Evolutionary conservation across 2,797 vertebrate genomes (phyloP).

Genomic region (Acipenser transmontanus): DNA sequence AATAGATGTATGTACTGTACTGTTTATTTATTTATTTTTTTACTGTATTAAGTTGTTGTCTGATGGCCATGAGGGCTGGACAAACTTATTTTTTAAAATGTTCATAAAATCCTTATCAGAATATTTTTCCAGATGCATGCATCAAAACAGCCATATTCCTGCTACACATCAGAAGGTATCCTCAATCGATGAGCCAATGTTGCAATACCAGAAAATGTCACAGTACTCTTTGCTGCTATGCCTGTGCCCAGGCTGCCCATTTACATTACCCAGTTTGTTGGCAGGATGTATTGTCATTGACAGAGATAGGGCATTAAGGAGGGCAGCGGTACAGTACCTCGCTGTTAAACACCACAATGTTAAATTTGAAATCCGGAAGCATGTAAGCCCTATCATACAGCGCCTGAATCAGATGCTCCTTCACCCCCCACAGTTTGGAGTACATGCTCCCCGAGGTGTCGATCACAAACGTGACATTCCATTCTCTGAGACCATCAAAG

Average conservation of each 20-base stretch:
- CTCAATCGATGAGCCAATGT: background rate
- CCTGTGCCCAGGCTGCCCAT: too few species aligned
- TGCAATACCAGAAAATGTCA: background rate
- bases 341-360: conserved; percentile 11
- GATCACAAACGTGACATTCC: conserved; percentile 20
- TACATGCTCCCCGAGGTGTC: conserved; percentile 20
- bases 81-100: too few species aligned
- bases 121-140: too few species aligned
- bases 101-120: too few species aligned
- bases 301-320: background rate
- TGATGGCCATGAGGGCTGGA: too few species aligned
- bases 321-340: conserved; percentile 19
- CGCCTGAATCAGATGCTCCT: conserved; percentile 13
- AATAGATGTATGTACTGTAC: too few species aligned
- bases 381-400: conserved; percentile 9
- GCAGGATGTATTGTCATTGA: background rate
- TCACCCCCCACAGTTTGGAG: conserved; percentile 7
- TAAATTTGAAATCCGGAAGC: conserved; percentile 13
- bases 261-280: too few species aligned
- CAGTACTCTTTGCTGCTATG: too few species aligned
- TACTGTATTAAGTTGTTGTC: too few species aligned
- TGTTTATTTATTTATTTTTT: too few species aligned
- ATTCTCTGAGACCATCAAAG: background rate
- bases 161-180: background rate
- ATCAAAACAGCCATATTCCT: background rate